These are phyloP conservation scores for Chondrosia reniformis DNA, from an alignment of 37 sponge, comb jelly and placozoan genomes.

Conservation along the genomic window DNA sequence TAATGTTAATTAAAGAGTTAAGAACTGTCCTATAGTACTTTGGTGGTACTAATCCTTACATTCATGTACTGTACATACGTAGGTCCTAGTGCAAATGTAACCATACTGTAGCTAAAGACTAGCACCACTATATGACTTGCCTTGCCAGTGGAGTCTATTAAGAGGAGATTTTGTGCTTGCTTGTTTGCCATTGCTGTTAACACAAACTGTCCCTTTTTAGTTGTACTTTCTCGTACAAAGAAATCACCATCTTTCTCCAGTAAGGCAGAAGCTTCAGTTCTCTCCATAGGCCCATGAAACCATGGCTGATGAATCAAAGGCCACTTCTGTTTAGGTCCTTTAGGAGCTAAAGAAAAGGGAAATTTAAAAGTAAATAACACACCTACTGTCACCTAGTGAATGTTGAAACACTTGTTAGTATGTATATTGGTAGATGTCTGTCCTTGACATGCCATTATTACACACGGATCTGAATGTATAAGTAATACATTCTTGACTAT, in stretches of 20 bases:
- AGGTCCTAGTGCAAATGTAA: too few relatives aligned
- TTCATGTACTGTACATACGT: too few relatives aligned
- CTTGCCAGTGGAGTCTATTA: conserved; percentile 76
- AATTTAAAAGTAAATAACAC: not conserved
- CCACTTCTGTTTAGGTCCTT: conserved; percentile 10
- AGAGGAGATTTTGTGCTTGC: conserved; percentile 64
- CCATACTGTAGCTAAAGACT: too few relatives aligned
- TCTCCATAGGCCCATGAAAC: conserved; percentile 71
- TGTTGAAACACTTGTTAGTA: not conserved
- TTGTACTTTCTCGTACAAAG: conserved; percentile 69
- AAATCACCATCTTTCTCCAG: conserved; percentile 77
- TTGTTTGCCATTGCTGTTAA: conserved; percentile 66
- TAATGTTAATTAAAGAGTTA: too few relatives aligned
- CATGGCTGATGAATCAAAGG: conserved; percentile 44
- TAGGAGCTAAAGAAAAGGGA: not conserved
- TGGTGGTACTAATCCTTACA: too few relatives aligned
- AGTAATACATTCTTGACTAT: too few relatives aligned
- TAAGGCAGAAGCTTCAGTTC: conserved; percentile 65
- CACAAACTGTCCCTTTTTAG: conserved; percentile 79
- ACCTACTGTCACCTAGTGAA: too few relatives aligned
- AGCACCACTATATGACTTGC: too few relatives aligned
- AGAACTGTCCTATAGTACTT: too few relatives aligned
- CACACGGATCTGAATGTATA: too few relatives aligned
- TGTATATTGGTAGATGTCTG: too few relatives aligned
- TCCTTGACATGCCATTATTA: too few relatives aligned